These are phyloP conservation scores for Rhadina sibilatrix DNA, from an alignment of 2,113 vertebrate species.

Conservation along the genomic window DNA sequence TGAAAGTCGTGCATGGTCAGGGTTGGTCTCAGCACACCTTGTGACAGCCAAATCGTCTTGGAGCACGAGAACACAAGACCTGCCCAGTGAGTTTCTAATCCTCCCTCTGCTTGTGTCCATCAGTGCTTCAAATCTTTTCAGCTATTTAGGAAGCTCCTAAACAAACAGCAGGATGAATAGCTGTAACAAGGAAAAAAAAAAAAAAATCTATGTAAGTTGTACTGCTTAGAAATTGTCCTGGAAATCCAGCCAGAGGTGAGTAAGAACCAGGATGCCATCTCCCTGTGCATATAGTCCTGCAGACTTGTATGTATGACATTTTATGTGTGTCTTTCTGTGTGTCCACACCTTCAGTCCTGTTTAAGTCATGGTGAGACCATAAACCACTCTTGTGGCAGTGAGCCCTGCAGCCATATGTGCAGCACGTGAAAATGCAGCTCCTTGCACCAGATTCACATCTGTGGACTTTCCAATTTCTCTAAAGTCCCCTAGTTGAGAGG, in stretches of 20 bases:
- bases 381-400: not conserved
- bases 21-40: fast-evolving
- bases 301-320: not conserved
- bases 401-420: not conserved
- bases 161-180: not conserved
- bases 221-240: not conserved
- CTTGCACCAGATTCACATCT: not conserved
- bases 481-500: not conserved
- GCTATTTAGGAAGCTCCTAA: not conserved
- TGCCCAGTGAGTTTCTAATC: not conserved
- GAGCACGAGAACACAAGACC: not conserved
- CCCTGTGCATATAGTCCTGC: not conserved
- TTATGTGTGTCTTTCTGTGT: not conserved
- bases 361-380: not conserved
- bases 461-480: not conserved
- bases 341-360: fast-evolving
- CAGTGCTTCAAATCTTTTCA: not conserved
- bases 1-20: not conserved
- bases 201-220: not conserved
- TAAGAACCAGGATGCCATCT: not conserved
- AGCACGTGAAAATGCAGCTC: not conserved
- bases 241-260: not conserved
- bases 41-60: not conserved
- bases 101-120: not conserved
- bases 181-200: not conserved